Evolutionary conservation across 1,140 invertebrate genomes (phyloP).

Genomic region (Lordiphosa clarofinis): DNA sequence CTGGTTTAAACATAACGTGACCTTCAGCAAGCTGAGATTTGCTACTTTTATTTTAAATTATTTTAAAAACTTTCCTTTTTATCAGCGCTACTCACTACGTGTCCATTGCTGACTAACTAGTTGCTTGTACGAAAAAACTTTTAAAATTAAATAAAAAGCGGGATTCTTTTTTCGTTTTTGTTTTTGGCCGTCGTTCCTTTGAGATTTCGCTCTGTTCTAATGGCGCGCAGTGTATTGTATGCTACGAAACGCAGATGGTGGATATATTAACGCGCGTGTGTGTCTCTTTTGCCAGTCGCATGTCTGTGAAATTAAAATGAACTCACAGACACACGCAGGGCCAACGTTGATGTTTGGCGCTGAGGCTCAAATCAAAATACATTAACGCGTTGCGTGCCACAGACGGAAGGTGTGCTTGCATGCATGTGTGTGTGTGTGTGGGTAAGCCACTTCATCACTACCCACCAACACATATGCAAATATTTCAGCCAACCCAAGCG

Average conservation of each 20-base stretch:
- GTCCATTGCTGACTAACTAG: too few relatives aligned
- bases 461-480: constrained; percentile 58
- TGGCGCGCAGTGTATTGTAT: too few relatives aligned
- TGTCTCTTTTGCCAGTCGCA: constrained; percentile 35
- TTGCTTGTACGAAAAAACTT: too few relatives aligned
- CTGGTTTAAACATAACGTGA: too few relatives aligned
- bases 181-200: too few relatives aligned
- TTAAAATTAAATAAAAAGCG: too few relatives aligned
- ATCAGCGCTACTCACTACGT: too few relatives aligned
- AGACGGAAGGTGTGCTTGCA: constrained; percentile 6
- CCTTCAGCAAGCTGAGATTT: too few relatives aligned
- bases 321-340: constrained; percentile 35
- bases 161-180: too few relatives aligned
- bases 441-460: constrained; percentile 48
- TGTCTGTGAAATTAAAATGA: constrained; percentile 68
- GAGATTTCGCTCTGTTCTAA: too few relatives aligned
- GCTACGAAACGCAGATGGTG: constrained; percentile 41
- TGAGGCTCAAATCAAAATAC: constrained; percentile 69
- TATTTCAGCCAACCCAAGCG: constrained; percentile 63
- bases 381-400: constrained; percentile 71
- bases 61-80: too few relatives aligned
- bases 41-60: too few relatives aligned
- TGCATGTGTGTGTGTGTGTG: constrained; percentile 28
- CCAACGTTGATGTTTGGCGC: constrained; percentile 41
- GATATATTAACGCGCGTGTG: constrained; percentile 64